Evolutionary conservation across 92 coral and sea anemone species (phyloP).

Genomic region (Actinostola sp.): DNA sequence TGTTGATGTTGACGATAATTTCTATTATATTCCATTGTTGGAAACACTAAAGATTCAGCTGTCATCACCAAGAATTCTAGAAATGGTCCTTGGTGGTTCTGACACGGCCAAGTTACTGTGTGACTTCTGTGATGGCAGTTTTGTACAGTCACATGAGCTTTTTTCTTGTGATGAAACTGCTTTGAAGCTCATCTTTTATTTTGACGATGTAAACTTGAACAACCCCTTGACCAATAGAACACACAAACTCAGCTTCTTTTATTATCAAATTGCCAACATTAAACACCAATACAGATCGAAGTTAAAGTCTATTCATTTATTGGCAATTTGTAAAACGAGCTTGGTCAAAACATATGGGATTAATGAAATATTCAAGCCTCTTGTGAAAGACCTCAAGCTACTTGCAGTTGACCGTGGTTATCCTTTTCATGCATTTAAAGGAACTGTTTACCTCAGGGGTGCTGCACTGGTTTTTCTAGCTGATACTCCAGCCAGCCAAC

Average conservation of each 20-base stretch:
- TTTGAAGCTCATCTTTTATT: too few species aligned
- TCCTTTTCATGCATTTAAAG: constrained; percentile 25
- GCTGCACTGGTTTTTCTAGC: constrained; percentile 23
- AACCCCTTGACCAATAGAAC: too few species aligned
- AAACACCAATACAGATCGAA: constrained; percentile 21
- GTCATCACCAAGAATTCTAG: constrained; percentile 26
- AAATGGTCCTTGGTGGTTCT: constrained; percentile 33
- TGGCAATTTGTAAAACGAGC: too few species aligned
- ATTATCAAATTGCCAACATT: constrained; percentile 26
- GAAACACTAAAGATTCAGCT: constrained; percentile 48
- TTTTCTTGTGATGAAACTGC: constrained; percentile 39
- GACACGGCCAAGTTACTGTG: too few species aligned
- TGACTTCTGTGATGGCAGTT: constrained; percentile 55
- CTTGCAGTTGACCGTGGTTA: constrained; percentile 35
- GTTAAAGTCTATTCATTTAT: constrained; percentile 29
- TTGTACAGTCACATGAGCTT: constrained; percentile 38
- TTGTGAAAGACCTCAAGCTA: too few species aligned
- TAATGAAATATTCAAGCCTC: too few species aligned
- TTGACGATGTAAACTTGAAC: too few species aligned
- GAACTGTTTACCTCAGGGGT: constrained; percentile 41
- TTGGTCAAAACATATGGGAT: too few species aligned
- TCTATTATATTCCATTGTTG: constrained; percentile 40
- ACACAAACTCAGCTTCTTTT: too few species aligned
- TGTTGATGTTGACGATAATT: constrained; percentile 45
- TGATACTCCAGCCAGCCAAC: constrained; percentile 52